A percentile compares a stretch with the other conserved stretches of the same genome.
phyloP scores from a whole-genome alignment of 2,113 vertebrate species.

The Tringa solitaria region DNA sequence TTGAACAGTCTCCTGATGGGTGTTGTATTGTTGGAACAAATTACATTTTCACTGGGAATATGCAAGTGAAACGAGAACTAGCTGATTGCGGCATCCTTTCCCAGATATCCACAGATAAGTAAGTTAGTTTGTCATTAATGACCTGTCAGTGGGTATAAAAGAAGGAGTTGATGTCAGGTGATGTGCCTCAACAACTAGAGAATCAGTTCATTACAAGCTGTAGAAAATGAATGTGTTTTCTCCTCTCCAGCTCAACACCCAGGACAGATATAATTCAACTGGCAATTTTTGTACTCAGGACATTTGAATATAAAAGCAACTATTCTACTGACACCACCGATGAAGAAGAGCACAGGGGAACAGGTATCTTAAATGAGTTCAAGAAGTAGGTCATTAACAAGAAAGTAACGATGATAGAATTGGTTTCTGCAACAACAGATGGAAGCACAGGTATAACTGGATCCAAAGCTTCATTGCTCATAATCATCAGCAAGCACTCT shows the following conservation, averaged over 20 bases:
- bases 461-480: slow-evolving; percentile 30
- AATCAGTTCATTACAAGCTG: not conserved
- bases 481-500: not conserved
- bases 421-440: slow-evolving; percentile 44
- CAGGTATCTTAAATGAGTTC: slow-evolving; percentile 17
- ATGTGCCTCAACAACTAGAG: not conserved
- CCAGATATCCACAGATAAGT: not conserved
- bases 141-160: not conserved
- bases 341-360: not conserved
- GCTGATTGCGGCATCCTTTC: not conserved
- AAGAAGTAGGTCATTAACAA: slow-evolving; percentile 30
- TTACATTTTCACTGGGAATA: not conserved
- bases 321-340: not conserved
- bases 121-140: not conserved
- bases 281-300: not conserved
- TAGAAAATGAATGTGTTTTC: slow-evolving; percentile 1
- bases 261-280: not conserved
- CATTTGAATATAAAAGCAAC: slow-evolving; percentile 14
- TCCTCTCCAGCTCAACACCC: not conserved
- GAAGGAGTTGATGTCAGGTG: not conserved
- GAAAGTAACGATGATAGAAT: slow-evolving; percentile 14
- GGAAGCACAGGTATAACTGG: slow-evolving; percentile 20
- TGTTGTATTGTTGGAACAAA: not conserved
- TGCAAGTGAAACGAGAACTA: not conserved
- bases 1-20: not conserved